Conservation (phyloP, 2,888 invertebrate species). For the Zootermopsis nevadensis region DNA sequence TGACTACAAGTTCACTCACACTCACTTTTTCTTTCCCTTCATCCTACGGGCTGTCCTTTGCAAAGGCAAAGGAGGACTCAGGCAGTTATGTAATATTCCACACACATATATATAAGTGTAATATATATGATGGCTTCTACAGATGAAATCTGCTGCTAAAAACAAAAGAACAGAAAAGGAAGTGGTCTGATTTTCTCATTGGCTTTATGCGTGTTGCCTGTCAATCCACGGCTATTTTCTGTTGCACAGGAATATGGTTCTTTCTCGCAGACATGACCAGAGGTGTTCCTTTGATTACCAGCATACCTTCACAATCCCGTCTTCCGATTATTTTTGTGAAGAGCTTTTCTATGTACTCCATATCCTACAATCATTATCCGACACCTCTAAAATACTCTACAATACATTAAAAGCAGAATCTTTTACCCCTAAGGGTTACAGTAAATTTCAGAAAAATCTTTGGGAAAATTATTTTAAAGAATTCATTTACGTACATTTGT, state of each 20-base stretch:
- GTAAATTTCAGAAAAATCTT: no score
- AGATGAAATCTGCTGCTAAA: not conserved
- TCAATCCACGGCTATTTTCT: not conserved
- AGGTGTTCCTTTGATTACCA: not conserved
- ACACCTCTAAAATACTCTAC: not conserved
- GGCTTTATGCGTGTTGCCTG: not conserved
- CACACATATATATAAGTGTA: not conserved
- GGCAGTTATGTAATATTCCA: constrained; percentile 1
- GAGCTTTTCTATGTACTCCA: not conserved
- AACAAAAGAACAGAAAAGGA: constrained; percentile 15
- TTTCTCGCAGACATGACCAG: not conserved
- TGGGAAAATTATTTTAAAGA: no score
- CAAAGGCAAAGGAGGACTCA: not conserved
- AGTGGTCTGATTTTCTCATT: constrained; percentile 6
- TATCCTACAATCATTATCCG: not conserved
- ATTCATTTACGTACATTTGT: no score
- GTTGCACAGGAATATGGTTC: not conserved
- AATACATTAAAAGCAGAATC: not conserved
- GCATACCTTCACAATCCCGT: not conserved
- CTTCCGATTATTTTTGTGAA: not conserved
- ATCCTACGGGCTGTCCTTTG: constrained; percentile 4
- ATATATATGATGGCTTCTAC: not conserved
- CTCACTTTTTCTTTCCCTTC: not conserved
- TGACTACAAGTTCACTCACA: not conserved
- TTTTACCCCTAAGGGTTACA: not conserved